Conservation (phyloP, 2,888 invertebrate species). For the Fabriciana adippe region DNA sequence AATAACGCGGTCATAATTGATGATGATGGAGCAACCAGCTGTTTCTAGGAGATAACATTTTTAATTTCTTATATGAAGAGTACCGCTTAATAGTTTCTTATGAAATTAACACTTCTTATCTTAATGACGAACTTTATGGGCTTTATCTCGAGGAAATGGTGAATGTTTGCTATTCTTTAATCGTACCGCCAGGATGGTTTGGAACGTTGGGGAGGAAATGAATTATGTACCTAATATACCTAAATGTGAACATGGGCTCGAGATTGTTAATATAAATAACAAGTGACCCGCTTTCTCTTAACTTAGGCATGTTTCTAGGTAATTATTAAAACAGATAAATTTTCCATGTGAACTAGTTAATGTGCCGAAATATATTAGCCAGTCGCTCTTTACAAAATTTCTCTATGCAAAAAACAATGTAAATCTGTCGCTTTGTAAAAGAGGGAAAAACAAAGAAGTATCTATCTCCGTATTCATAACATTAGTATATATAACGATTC, state of each 20-base stretch:
- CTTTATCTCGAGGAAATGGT: conserved; percentile 64
- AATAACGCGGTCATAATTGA: conserved; percentile 33
- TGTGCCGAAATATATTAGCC: no score
- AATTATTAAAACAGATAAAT: no score
- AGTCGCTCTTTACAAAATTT: no score
- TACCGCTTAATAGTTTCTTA: conserved; percentile 59
- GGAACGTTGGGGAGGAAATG: not conserved
- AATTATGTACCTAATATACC: conserved; percentile 3
- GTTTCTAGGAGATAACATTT: conserved; percentile 48
- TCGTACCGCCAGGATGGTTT: conserved; percentile 42
- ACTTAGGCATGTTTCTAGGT: not conserved
- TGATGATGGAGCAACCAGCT: conserved; percentile 38
- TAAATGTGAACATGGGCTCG: not conserved
- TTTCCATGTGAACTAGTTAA: no score
- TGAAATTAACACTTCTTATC: conserved; percentile 70
- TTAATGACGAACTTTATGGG: conserved; percentile 57
- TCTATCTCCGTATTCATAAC: no score
- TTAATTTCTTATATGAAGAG: conserved; percentile 53
- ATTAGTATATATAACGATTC: no score
- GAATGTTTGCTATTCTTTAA: conserved; percentile 59
- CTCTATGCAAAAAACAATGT: no score
- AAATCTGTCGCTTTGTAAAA: no score
- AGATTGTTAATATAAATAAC: no score
- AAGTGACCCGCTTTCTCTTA: no score
- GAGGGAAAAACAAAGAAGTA: no score